A percentile compares a stretch with the other conserved stretches of the same genome.
Conservation (phyloP, 2,888 invertebrate genomes). For the Apamea anceps region DNA sequence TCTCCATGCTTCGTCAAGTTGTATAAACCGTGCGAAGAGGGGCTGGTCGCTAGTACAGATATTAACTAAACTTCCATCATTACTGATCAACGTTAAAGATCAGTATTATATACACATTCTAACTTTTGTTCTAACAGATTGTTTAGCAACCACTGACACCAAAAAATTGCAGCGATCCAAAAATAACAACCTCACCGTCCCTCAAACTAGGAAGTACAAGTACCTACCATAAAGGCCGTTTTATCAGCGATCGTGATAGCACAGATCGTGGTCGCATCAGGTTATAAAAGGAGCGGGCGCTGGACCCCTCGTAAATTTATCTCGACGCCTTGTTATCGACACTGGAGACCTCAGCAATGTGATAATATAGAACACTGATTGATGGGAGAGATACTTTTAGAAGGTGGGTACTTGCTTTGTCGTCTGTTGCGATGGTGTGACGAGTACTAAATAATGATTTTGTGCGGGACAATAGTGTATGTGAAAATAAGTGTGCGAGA, state of each 20-base stretch:
- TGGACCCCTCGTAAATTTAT: conserved; percentile 64
- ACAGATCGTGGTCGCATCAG: conserved; percentile 38
- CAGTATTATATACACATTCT: neutral
- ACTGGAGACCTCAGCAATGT: conserved; percentile 27
- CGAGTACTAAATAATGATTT: neutral
- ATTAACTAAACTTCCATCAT: too few species aligned
- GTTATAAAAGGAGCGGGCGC: conserved; percentile 48
- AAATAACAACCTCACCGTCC: neutral
- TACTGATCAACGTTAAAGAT: too few species aligned
- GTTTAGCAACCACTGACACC: neutral
- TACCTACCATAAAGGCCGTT: neutral
- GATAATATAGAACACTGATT: conserved; percentile 52
- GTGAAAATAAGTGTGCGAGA: too few species aligned
- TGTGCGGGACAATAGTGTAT: too few species aligned
- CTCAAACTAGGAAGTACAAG: conserved; percentile 15
- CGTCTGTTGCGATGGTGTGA: neutral
- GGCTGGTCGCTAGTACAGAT: too few species aligned
- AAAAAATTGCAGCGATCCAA: neutral
- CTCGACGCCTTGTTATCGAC: conserved; percentile 63
- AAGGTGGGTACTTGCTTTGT: conserved; percentile 26
- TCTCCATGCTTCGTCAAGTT: too few species aligned
- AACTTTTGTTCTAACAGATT: neutral
- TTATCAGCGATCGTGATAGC: conserved; percentile 41
- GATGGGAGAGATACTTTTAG: conserved; percentile 39
- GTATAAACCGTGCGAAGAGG: too few species aligned